Conservation (phyloP, 2,113 vertebrate species). For the human (Homo sapiens) region GRCh38 chr5:84897001-84897500, state of each 20-base stretch:
- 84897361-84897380: neutral
- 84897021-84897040: too few species aligned
- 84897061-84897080: too few species aligned
- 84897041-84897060: too few species aligned
- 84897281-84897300: accelerated
- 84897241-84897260: neutral
- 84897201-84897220: neutral
- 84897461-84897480: neutral
- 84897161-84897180: neutral
- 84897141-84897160: neutral
- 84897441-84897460: neutral
- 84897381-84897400: neutral
- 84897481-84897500: neutral
- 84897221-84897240: neutral
- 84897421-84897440: neutral
- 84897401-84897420: neutral
- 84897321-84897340: neutral
- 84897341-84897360: neutral
- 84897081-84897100: neutral
- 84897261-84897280: neutral
- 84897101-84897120: neutral
- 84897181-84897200: neutral
- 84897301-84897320: neutral
- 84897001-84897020: too few species aligned
- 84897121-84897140: neutral